phyloP scores from a whole-genome alignment of 2,113 vertebrate species.

The Cyanoramphus novaezelandiae region DNA sequence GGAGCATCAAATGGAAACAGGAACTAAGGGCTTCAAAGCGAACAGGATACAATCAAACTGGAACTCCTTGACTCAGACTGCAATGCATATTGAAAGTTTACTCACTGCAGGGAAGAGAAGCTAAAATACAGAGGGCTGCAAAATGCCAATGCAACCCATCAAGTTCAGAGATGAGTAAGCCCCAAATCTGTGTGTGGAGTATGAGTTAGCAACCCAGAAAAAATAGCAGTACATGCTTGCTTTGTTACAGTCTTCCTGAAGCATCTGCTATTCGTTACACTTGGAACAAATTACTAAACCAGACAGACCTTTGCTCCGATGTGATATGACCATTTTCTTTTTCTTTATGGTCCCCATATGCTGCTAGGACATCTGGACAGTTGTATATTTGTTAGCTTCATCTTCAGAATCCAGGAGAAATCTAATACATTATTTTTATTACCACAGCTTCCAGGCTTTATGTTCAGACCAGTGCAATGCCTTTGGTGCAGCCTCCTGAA shows the following conservation, averaged over 20 bases:
- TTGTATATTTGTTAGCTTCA: background rate
- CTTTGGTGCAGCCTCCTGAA: background rate
- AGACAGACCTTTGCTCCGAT: background rate
- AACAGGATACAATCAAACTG: background rate
- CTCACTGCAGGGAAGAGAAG: background rate
- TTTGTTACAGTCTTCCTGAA: background rate
- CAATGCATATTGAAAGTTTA: background rate
- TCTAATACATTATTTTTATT: background rate
- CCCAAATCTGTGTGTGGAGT: background rate
- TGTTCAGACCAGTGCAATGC: background rate
- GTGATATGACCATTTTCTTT: background rate
- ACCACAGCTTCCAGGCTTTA: background rate
- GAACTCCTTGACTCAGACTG: background rate
- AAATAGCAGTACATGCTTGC: background rate
- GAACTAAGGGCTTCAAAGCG: background rate
- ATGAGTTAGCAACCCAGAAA: background rate
- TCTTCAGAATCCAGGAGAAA: background rate
- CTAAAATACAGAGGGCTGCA: background rate
- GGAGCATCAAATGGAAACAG: background rate
- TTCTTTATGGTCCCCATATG: background rate
- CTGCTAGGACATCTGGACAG: background rate
- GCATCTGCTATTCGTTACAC: background rate
- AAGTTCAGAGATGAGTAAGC: background rate
- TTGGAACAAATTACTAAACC: background rate
- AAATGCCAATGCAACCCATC: rapidly evolving